Evolutionary conservation across 2,113 vertebrate species (phyloP), one percentile per base, ranked within the genome.

Genomic region (Girardinichthys multiradiatus): DNA sequence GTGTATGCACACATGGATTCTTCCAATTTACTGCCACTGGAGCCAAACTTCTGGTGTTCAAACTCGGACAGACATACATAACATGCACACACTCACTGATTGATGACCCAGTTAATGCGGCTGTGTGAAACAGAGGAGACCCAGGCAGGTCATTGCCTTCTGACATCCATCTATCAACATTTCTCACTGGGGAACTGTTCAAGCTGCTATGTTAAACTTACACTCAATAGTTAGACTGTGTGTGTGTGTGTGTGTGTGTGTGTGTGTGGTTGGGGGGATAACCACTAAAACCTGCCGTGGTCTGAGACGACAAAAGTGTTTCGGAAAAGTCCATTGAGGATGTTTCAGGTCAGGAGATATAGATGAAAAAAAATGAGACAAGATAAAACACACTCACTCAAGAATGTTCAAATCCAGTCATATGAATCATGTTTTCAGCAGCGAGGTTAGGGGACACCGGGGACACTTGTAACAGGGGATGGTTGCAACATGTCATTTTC

Each of bases 111-210:
- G 80, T 85, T 85, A 85, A 88, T 83, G 64, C 76, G 70, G 71
- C 42, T 81, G 28, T 85, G 84, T 85, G 79, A 88, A 91, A 69
- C 68, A 65, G 74, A 77, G 67, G 73, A 72, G 80, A 84, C 75
- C 74, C 62, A 64, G 65, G 54, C 72, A 87, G 85, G 82, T 87
- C 87, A 72, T 45, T 77, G 74, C 68, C 70, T 81, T 62, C 74
- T 88, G 88, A 87, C 84, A 81, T 83, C 68, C 80, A 88, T 89
- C 84, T 76, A 83, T 92, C 87, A 92, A 57, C 86, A 74, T 65
- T 67, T 37, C 76, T 82, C 72, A 57, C 80, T 72, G 76, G 70
- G 79, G 74, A 61, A 84, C 69, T 73, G 71, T 76, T 82, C 73
- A 62, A 69, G 39, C 81, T 73, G 81, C 82, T 85, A 84, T 86